Base-by-base conservation (phyloP, 2,797 vertebrate genomes). In the Carcharodon carcharias region DNA sequence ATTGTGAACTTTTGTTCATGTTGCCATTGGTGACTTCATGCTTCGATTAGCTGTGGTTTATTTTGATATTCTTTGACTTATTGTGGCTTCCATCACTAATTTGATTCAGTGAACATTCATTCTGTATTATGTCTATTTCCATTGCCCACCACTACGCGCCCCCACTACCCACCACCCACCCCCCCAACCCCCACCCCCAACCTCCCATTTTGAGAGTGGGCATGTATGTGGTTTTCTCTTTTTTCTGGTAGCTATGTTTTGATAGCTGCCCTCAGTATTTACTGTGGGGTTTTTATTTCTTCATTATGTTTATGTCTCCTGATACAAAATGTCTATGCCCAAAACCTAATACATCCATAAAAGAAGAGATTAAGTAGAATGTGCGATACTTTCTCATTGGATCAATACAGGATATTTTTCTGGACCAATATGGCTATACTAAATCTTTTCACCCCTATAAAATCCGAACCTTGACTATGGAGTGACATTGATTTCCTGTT, bases 401-500 rank as follows among this genome's bases (percentile, higher is more conserved):
- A 95, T 73, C 94, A 95, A 95, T 77, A 95, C 50, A 95, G 71
- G 71, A 95, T 95, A 77, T 77, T 95, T 95, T 95, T 73, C 26
- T 58, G 50, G 94, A 95, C 94, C 94, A 95, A 56, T 95, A 50
- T 95, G 69, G 94, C 94, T 77, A 94, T n/a, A 73, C 94, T 95
- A 95, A 95, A 95, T 95, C 94, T 95, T 95, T 77, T 95, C 50
- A 93, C 71, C 94, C 67, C 69, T 95, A 77, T 95, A 95, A 95
- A 95, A 95, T 67, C 50, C 77, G 28, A 95, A 95, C 94, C 69
- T 71, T 73, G 28, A 56, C 94, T 6, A 56, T 95, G 94, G 94
- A 95, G 28, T 95, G 94, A 71, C 94, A 95, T 95, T 95, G 94
- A 95, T 95, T 95, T 95, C 94, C 69, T 95, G 94, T 77, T 95